phyloP scores from a whole-genome alignment of 2,888 invertebrate genomes.

The Chelonus formosanus region DNA sequence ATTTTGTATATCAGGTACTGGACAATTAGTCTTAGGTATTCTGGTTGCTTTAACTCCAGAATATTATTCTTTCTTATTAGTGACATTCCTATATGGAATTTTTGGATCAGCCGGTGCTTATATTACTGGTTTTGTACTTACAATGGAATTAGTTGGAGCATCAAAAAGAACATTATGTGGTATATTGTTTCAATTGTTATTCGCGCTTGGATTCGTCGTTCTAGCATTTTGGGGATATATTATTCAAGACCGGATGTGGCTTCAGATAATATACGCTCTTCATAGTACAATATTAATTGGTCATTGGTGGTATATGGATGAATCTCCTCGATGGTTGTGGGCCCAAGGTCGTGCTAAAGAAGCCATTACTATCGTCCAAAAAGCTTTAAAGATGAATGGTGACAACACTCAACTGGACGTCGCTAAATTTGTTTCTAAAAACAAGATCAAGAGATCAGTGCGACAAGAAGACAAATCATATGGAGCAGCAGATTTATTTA shows the following conservation, averaged over 20 bases:
- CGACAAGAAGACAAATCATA: slow-evolving; percentile 67
- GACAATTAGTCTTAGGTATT: slow-evolving; percentile 75
- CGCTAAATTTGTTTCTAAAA: slow-evolving; percentile 73
- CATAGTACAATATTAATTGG: slow-evolving; percentile 78
- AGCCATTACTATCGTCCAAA: slow-evolving; percentile 78
- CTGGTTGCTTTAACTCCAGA: slow-evolving; percentile 80
- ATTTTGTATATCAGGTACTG: slow-evolving; percentile 78
- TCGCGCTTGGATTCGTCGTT: slow-evolving; percentile 82
- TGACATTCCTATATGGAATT: slow-evolving; percentile 79
- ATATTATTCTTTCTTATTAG: slow-evolving; percentile 75
- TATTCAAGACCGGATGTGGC: slow-evolving; percentile 75
- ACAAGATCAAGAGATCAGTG: slow-evolving; percentile 61
- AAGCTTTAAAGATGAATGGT: slow-evolving; percentile 79
- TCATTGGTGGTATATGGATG: slow-evolving; percentile 90
- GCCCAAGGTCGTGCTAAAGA: slow-evolving; percentile 79
- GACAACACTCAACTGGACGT: slow-evolving; percentile 72
- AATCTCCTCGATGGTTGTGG: slow-evolving; percentile 90
- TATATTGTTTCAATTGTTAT: slow-evolving; percentile 80
- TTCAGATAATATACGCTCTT: slow-evolving; percentile 83
- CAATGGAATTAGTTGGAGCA: slow-evolving; percentile 86
- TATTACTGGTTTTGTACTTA: slow-evolving; percentile 73
- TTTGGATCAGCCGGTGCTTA: slow-evolving; percentile 83
- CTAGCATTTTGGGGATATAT: slow-evolving; percentile 85
- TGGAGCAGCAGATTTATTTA: slow-evolving; percentile 78
- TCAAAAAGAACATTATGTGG: slow-evolving; percentile 83